Evolutionary conservation across 2,797 vertebrate species (phyloP).

Genomic region (Octomys mimax): DNA sequence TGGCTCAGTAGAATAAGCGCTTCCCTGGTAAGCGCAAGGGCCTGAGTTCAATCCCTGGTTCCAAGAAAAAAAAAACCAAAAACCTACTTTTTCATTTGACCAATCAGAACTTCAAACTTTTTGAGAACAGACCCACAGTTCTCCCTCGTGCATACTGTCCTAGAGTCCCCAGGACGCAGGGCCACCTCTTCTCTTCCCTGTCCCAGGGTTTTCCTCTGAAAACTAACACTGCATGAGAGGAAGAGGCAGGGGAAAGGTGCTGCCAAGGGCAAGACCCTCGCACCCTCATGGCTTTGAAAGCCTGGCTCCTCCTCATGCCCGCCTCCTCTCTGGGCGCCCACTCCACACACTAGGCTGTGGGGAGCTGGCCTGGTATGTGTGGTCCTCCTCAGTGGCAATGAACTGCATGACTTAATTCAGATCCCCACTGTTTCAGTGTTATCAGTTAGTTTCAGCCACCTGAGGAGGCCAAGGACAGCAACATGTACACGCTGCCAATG

Average conservation of each 20-base stretch:
- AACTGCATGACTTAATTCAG: not conserved
- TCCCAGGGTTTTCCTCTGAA: not conserved
- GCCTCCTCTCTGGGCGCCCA: not conserved
- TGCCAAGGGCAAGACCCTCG: not conserved
- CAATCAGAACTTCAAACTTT: not conserved
- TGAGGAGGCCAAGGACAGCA: not conserved
- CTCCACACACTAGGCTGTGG: accelerated
- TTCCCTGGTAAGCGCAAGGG: no score
- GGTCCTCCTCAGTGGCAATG: not conserved
- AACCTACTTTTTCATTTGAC: not conserved
- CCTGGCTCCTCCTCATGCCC: not conserved
- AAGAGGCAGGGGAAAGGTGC: not conserved
- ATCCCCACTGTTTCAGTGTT: not conserved
- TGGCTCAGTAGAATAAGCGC: no score
- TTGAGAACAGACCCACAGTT: not conserved
- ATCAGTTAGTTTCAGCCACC: not conserved
- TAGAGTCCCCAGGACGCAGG: not conserved
- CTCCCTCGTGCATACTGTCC: not conserved
- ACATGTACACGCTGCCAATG: not conserved
- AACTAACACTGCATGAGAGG: not conserved
- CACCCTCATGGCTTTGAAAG: not conserved
- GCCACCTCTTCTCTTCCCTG: not conserved
- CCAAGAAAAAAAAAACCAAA: no score
- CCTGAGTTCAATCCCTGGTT: no score
- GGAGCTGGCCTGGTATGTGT: not conserved